phyloP scores from a whole-genome alignment of 2,113 vertebrate genomes.

The Oncorhynchus tshawytscha region DNA sequence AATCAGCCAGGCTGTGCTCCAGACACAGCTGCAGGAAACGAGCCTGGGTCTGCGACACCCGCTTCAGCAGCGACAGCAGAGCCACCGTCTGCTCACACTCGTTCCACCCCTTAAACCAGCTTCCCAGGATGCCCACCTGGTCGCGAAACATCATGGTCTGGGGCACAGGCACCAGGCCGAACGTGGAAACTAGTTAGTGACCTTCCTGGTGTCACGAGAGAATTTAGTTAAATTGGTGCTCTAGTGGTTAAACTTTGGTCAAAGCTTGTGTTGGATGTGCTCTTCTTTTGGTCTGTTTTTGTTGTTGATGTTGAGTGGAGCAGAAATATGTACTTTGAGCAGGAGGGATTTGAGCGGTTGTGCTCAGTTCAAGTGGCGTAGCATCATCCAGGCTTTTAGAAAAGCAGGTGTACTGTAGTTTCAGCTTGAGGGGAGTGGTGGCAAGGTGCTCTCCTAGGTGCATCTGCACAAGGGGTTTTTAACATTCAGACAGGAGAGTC shows the following conservation, averaged over 20 bases:
- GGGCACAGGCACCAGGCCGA: constrained; percentile 8
- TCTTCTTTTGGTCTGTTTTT: neutral
- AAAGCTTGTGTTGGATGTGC: neutral
- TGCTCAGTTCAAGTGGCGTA: neutral
- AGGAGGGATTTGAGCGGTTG: neutral
- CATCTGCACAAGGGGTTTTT: neutral
- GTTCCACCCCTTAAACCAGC: constrained; percentile 99
- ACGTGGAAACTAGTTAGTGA: neutral
- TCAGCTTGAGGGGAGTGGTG: neutral
- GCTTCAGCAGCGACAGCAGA: constrained; percentile 91
- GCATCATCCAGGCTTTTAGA: neutral
- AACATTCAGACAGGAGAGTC: constrained; percentile 38
- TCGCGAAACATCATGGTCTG: constrained; percentile 99
- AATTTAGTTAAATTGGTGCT: neutral
- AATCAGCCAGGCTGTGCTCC: constrained; percentile 94
- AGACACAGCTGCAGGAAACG: constrained; percentile 97
- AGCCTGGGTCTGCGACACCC: constrained; percentile 94
- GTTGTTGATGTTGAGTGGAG: neutral
- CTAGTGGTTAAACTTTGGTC: neutral
- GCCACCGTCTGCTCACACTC: constrained; percentile 99
- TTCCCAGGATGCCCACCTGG: constrained; percentile 94
- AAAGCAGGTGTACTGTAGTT: neutral
- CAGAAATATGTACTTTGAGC: neutral
- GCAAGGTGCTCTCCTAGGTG: neutral
- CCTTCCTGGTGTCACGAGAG: neutral